Evolutionary conservation across 2,113 vertebrate species (phyloP).

Genomic region (Malurus alboscapulatus): DNA sequence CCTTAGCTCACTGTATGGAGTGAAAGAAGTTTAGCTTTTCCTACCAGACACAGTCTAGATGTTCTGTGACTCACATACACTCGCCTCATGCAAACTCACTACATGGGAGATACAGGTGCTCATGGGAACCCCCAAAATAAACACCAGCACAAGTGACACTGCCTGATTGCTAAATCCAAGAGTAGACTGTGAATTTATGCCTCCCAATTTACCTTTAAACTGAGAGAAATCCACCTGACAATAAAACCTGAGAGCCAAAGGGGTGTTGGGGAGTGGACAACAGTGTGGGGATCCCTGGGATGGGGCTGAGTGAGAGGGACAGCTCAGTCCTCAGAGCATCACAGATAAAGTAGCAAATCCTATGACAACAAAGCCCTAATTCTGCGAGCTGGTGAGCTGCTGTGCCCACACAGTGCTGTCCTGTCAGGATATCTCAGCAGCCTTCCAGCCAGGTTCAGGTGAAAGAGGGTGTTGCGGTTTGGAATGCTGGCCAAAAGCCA

Average conservation of each 20-base stretch:
- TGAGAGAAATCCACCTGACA: background rate
- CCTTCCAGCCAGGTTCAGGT: background rate
- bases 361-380: background rate
- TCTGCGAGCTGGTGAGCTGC: background rate
- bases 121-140: background rate
- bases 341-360: background rate
- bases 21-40: background rate
- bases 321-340: background rate
- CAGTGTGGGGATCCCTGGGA: background rate
- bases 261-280: fast-evolving
- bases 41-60: background rate
- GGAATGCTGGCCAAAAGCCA: too few relatives aligned
- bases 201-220: background rate
- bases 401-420: background rate
- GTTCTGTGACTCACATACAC: background rate
- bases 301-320: background rate
- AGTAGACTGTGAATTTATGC: background rate
- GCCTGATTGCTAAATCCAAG: background rate
- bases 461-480: too few relatives aligned
- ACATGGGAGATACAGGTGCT: background rate
- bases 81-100: background rate
- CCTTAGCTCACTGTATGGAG: background rate
- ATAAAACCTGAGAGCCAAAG: background rate
- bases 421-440: background rate
- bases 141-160: background rate